Conservation (phyloP, 1,140 invertebrate genomes). For the Drosophila kanapiae region DNA sequence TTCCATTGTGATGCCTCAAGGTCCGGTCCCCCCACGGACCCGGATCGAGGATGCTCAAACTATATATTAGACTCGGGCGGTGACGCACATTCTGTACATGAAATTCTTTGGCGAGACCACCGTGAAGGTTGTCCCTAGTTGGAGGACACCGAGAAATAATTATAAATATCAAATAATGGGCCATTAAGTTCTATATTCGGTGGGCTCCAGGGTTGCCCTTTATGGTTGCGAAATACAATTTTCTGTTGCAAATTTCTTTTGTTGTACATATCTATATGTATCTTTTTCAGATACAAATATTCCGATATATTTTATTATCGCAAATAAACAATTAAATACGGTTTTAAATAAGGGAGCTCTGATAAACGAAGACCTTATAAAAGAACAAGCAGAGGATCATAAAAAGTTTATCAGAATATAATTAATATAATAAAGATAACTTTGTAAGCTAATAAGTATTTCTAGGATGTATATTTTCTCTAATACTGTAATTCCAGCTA, state of each 20-base stretch:
- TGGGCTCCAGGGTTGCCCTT: not conserved
- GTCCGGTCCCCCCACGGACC: not conserved
- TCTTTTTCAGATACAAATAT: not conserved
- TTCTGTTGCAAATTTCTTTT: not conserved
- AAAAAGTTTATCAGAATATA: not conserved
- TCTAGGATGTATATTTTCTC: too few species aligned
- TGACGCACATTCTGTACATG: constrained; percentile 57
- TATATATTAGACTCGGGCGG: constrained; percentile 1
- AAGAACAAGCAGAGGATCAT: not conserved
- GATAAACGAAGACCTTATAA: not conserved
- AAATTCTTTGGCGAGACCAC: constrained; percentile 39
- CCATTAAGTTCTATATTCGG: constrained; percentile 21
- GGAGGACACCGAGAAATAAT: constrained; percentile 22
- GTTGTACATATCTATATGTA: not conserved
- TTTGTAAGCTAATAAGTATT: too few species aligned
- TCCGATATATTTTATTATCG: not conserved
- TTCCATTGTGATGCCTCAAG: constrained; percentile 49
- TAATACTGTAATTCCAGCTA: too few species aligned
- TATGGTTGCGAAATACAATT: constrained; percentile 7
- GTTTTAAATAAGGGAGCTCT: not conserved
- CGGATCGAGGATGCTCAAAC: constrained; percentile 19
- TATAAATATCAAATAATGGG: constrained; percentile 30
- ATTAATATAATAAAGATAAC: not conserved
- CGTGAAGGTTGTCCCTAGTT: constrained; percentile 32
- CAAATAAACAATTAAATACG: not conserved